These are phyloP conservation scores for Poeciliopsis infans DNA, from an alignment of 2,797 vertebrate species.

Conservation along the genomic window DNA sequence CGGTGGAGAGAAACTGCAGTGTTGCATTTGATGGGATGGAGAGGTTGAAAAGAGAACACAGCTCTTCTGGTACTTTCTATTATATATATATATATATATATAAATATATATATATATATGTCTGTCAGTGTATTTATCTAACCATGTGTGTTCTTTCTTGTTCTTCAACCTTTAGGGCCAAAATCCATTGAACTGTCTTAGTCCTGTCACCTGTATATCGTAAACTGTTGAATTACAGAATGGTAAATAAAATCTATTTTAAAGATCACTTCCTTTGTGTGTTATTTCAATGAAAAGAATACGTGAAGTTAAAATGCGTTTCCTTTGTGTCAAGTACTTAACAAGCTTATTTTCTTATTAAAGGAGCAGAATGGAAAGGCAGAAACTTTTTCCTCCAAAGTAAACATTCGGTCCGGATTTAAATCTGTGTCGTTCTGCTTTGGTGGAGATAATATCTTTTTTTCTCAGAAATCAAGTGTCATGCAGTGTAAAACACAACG, in stretches of 20 bases:
- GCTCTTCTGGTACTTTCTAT: constrained; percentile 71
- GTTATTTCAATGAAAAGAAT: not conserved
- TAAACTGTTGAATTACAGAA: constrained; percentile 87
- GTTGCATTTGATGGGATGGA: constrained; percentile 56
- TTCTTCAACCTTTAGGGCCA: constrained; percentile 82
- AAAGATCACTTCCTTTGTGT: constrained; percentile 76
- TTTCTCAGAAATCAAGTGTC: not conserved
- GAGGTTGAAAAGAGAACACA: constrained; percentile 69
- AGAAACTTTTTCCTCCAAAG: not conserved
- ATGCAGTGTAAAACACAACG: not conserved
- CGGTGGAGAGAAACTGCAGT: constrained; percentile 43
- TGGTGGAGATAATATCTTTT: not conserved
- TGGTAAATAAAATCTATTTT: constrained; percentile 90
- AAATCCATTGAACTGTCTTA: constrained; percentile 85
- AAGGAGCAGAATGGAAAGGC: not conserved
- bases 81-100: not conserved
- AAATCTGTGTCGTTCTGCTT: not conserved
- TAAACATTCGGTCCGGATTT: not conserved
- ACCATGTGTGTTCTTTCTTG: constrained; percentile 74
- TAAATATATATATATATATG: constrained; percentile 33
- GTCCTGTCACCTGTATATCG: constrained; percentile 84
- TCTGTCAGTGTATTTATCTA: constrained; percentile 74
- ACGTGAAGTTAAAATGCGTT: not conserved
- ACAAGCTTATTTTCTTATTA: not conserved
- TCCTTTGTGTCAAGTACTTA: not conserved